Evolutionary conservation across 2,797 vertebrate genomes (phyloP).

Genomic region (Rhyacichthys aspro): DNA sequence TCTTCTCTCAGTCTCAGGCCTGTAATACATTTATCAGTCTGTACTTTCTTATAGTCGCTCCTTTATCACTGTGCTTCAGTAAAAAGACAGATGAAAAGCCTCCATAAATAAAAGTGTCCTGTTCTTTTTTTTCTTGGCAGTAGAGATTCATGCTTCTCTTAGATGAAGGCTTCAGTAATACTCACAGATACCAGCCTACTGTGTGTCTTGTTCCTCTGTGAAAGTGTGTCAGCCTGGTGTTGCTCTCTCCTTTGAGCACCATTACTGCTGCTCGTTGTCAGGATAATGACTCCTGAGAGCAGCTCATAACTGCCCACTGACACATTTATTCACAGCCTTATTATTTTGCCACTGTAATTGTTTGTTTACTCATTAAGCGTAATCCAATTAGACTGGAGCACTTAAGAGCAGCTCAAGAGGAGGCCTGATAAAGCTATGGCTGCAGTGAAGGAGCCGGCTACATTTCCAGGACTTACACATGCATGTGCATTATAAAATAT

Average conservation of each 20-base stretch:
- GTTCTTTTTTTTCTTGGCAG: slow-evolving; percentile 30
- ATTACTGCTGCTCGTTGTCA: slow-evolving; percentile 61
- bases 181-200: slow-evolving; percentile 75
- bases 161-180: too few relatives aligned
- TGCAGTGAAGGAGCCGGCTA: too few relatives aligned
- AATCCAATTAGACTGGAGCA: slow-evolving; percentile 77
- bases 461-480: too few relatives aligned
- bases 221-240: slow-evolving; percentile 19
- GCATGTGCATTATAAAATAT: too few relatives aligned
- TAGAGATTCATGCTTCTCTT: slow-evolving; percentile 71
- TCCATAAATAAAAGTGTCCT: too few relatives aligned
- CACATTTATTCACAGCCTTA: slow-evolving; percentile 62
- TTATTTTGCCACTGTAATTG: slow-evolving; percentile 66
- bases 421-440: too few relatives aligned
- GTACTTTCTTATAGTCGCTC: neutral
- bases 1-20: slow-evolving; percentile 5
- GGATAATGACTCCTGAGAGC: slow-evolving; percentile 69
- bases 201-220: slow-evolving; percentile 64
- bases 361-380: slow-evolving; percentile 77
- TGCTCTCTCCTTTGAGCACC: slow-evolving; percentile 39
- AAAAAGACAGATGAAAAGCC: too few relatives aligned
- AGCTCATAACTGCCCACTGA: slow-evolving; percentile 55
- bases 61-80: neutral
- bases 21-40: neutral
- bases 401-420: slow-evolving; percentile 56